Evolutionary conservation across 2,888 invertebrate genomes (phyloP), one percentile per base, ranked within the genome.

Genomic region (Caenorhabditis wallacei): DNA sequence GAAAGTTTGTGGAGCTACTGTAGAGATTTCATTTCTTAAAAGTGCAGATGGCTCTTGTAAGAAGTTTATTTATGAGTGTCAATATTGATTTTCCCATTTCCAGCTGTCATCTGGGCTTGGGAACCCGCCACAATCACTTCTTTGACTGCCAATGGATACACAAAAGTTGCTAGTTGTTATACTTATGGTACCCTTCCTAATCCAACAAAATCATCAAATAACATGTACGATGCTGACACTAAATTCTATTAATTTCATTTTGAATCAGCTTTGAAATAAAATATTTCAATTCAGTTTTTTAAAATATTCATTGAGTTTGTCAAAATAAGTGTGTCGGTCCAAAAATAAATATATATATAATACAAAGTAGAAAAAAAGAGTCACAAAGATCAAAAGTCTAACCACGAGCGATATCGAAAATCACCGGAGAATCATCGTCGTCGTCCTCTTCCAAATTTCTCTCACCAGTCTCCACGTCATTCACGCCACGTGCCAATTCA

Each of bases 361-460:
- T 48, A 48, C 46, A 48, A 48, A 48, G 30, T 30, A 30, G 30
- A 30, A 30, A 18, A 48, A 30, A 30, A 18, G 18, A 48, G 40
- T 40, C 16, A 7, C 46, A 43, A 16, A 43, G 7, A 7, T 7
- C 35, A 48, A 48, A n/a, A 13, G 5, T 51, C 57, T 51, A 87
- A 64, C 78, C 71, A 53, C 74, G 66, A 7, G 85, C 84, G 43
- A 88, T 56, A 59, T 87, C 87, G 46, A 87, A 88, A 48, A 88
- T 85, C 13, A 88, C 84, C 22, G 88, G 88, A 18, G 85, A 84
- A n/a, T 88, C 87, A 57, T 88, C 88, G 20, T 87, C 87, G 5
- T 79, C 83, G 18, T 87, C 84, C 13, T 80, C 82, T 1, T 61
- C 64, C 0, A 53, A 70, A n/a, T n/a, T n/a, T 18, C 72, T 72